Percentiles rank a stretch among this genome's conserved stretches.
Conservation (phyloP, 2,888 invertebrate species). For the Zhuqinia jingwanae region DNA sequence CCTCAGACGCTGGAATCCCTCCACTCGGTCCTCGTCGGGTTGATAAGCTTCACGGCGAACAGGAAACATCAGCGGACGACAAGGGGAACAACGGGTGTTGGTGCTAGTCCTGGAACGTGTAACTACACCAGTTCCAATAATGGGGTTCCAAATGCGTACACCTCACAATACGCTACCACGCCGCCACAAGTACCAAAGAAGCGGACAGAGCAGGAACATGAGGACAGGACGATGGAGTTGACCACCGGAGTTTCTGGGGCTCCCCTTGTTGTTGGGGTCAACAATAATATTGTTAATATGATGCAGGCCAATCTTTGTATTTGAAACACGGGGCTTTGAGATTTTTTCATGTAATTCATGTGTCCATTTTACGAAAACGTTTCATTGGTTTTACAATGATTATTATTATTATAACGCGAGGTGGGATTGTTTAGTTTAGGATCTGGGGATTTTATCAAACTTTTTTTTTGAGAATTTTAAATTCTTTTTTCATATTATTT, state of each 20-base stretch:
- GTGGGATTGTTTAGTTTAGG: too few relatives aligned
- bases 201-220: neutral
- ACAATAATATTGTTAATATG: slow-evolving; percentile 37
- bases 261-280: neutral
- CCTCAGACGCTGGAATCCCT: slow-evolving; percentile 62
- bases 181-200: too few relatives aligned
- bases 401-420: too few relatives aligned
- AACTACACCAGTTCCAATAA: too few relatives aligned
- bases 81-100: too few relatives aligned
- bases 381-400: slow-evolving; percentile 66
- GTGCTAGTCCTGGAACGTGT: too few relatives aligned
- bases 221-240: neutral
- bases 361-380: too few relatives aligned
- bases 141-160: too few relatives aligned
- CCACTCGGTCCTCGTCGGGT: slow-evolving; percentile 66
- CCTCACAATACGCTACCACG: too few relatives aligned
- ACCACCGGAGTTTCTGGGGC: neutral
- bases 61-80: slow-evolving; percentile 46
- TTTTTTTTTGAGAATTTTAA: neutral
- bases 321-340: neutral
- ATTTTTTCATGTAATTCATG: slow-evolving; percentile 6
- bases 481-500: neutral
- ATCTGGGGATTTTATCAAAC: neutral
- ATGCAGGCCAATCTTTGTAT: slow-evolving; percentile 42
- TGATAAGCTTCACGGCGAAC: slow-evolving; percentile 66